Conservation (phyloP, 1,140 invertebrate genomes). For the Macrosteles quadrilineatus region DNA sequence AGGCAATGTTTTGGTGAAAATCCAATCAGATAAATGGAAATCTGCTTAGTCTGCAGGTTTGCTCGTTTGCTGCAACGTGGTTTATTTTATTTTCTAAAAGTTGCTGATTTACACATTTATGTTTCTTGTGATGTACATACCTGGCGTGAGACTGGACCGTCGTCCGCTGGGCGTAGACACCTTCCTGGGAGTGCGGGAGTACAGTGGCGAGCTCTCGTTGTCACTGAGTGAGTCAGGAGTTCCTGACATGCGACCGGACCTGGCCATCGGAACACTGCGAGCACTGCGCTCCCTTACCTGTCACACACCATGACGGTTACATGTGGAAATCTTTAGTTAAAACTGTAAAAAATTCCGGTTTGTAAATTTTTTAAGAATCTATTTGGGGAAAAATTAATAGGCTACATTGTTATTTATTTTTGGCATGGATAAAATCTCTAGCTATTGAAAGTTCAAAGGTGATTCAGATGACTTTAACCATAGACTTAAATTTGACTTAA, state of each 20-base stretch:
- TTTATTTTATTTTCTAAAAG: too few relatives aligned
- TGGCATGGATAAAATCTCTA: too few relatives aligned
- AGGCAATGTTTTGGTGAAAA: too few relatives aligned
- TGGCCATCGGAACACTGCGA: slow-evolving; percentile 79
- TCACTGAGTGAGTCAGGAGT: slow-evolving; percentile 86
- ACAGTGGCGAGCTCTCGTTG: slow-evolving; percentile 69
- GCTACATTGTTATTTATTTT: too few relatives aligned
- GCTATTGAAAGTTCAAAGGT: too few relatives aligned
- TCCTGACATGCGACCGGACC: slow-evolving; percentile 65
- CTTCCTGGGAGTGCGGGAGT: slow-evolving; percentile 45
- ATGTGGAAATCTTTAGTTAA: slow-evolving; percentile 21
- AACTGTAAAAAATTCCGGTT: not conserved
- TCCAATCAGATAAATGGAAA: too few relatives aligned
- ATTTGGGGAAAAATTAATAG: too few relatives aligned
- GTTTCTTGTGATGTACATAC: slow-evolving; percentile 50
- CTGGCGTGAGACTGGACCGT: slow-evolving; percentile 53
- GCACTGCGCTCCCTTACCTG: slow-evolving; percentile 88
- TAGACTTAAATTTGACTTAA: too few relatives aligned
- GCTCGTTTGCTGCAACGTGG: not conserved
- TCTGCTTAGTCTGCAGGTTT: too few relatives aligned
- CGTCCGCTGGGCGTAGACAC: slow-evolving; percentile 41
- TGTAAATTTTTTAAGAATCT: not conserved
- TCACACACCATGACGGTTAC: too few relatives aligned
- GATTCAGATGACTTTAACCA: too few relatives aligned
- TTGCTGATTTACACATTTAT: too few relatives aligned